Percentiles rank a stretch among this genome's conserved stretches.
Evolutionary conservation across 2,113 vertebrate species (phyloP).

Genomic region (Talpa occidentalis): DNA sequence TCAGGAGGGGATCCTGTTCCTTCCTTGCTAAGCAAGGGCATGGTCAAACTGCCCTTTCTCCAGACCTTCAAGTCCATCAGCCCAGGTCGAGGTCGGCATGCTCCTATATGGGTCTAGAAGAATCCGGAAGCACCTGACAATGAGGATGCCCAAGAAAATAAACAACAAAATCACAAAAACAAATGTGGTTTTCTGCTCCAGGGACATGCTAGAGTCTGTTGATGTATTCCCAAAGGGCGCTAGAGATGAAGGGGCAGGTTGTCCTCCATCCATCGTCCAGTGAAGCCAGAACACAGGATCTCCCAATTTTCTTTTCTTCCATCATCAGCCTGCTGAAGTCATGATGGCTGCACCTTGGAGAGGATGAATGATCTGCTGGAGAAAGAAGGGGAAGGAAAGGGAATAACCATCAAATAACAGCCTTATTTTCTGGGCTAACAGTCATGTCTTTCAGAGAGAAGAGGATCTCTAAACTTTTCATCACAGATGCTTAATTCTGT

Average conservation of each 20-base stretch:
- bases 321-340: constrained; percentile 62
- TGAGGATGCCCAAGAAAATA: constrained; percentile 91
- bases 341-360: constrained; percentile 48
- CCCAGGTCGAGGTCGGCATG: constrained; percentile 91
- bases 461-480: background rate
- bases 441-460: background rate
- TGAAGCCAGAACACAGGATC: constrained; percentile 79
- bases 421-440: background rate
- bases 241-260: constrained; percentile 85
- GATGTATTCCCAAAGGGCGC: constrained; percentile 79
- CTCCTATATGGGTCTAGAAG: constrained; percentile 90
- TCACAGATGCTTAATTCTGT: background rate
- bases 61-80: constrained; percentile 90
- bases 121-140: constrained; percentile 90
- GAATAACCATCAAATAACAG: background rate
- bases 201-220: constrained; percentile 85
- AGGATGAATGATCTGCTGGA: constrained; percentile 10
- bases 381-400: constrained; percentile 13
- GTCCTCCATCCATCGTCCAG: constrained; percentile 87
- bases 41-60: constrained; percentile 93
- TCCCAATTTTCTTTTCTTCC: constrained; percentile 81
- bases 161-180: constrained; percentile 91
- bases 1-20: background rate
- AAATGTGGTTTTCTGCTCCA: constrained; percentile 92
- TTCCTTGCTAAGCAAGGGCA: constrained; percentile 81